Base-by-base conservation (phyloP, 2,888 invertebrate species). In the Stomorhina lunata region DNA sequence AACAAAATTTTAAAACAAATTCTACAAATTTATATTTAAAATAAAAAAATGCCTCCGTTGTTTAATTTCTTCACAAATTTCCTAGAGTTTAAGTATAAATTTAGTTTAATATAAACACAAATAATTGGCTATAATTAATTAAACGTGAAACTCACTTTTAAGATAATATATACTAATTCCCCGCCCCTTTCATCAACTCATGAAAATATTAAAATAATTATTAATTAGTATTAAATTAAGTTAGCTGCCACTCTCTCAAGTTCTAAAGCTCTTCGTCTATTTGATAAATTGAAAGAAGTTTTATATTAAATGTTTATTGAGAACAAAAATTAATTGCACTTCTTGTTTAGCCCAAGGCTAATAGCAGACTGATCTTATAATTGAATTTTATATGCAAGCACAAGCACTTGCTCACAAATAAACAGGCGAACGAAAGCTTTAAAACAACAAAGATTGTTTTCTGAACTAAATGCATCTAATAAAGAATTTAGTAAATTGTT, bases 41-140 rank as follows among this genome's bases (percentile, higher is more conserved):
- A 48, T 29, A 20, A 40, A n/a, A 37, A 83, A 88, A 88, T 89
- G 88, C 87, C 89, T 86, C 87, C 88, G 89, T 87, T 86, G 87
- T 84, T 45, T 55, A 25, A 43, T 61, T 50, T 53, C n/a, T 32
- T 34, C 22, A 45, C 57, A 37, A 57, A 37, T 73, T 68, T 59
- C 2, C 43, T 79, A 80, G 79, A 66, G 20, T 34, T 65, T 80
- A 80, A 80, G 79, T 80, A 66, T 40, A 63, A 45, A 45, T 32
- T 55, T 45, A 48, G 48, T 55, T 50, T 55, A 34, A 45, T 22
- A 12, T 15, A 25, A 37, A 53, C n/a, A 29, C 12, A 59, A 71
- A 78, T 50, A 17, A 37, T 80, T 80, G 75, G 80, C 75, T 48
- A 48, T 55, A 66, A n/a, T n/a, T 34, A 78, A 43, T 50, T 57